Percentiles rank a stretch among this genome's conserved stretches.
Evolutionary conservation across 2,797 vertebrate genomes (phyloP).

Genomic region (Sylvia borin): DNA sequence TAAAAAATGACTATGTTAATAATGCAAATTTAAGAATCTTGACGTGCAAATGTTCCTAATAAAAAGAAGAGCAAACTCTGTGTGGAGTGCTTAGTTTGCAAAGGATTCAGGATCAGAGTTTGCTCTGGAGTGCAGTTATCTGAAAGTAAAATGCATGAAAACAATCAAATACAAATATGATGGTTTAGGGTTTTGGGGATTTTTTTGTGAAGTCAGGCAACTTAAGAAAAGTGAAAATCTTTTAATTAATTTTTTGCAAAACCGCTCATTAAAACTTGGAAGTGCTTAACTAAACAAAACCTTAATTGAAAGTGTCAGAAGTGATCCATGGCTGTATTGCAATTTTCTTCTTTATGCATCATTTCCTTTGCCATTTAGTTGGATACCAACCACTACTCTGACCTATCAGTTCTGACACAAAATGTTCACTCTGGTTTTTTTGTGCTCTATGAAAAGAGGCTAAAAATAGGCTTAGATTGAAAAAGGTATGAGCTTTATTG

Average conservation of each 20-base stretch:
- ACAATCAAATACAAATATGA: not conserved
- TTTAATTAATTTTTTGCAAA: slow-evolving; percentile 50
- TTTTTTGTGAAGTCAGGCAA: not conserved
- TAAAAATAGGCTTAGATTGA: not conserved
- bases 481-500: not conserved
- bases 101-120: not conserved
- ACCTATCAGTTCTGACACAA: not conserved
- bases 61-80: not conserved
- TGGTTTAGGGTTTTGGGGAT: not conserved
- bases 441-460: not conserved
- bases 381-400: slow-evolving; percentile 30
- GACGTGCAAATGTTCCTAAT: not conserved
- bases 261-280: slow-evolving; percentile 58
- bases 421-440: not conserved
- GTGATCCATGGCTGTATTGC: slow-evolving; percentile 53
- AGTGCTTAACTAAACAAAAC: slow-evolving; percentile 71
- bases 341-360: slow-evolving; percentile 61
- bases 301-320: slow-evolving; percentile 68
- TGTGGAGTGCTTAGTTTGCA: not conserved
- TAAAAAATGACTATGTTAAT: not conserved
- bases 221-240: slow-evolving; percentile 1
- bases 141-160: not conserved
- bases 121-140: not conserved
- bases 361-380: slow-evolving; percentile 66
- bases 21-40: not conserved